These are phyloP conservation scores for Pheucticus melanocephalus DNA, from an alignment of 2,113 vertebrate species.

Conservation along the genomic window DNA sequence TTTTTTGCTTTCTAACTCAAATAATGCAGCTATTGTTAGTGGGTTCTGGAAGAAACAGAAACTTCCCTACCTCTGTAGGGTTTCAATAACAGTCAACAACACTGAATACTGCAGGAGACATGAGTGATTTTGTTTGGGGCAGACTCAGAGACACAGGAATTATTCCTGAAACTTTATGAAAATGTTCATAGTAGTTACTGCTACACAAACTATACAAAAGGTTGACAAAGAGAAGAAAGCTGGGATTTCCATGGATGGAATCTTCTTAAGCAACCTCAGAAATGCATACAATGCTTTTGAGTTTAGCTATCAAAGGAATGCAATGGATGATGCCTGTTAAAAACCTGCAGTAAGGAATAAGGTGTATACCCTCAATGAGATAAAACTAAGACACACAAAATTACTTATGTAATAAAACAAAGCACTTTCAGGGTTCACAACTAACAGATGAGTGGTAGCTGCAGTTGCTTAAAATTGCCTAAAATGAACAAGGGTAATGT, in stretches of 20 bases:
- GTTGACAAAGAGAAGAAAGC: not conserved
- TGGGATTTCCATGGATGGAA: not conserved
- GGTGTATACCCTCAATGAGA: not conserved
- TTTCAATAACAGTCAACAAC: not conserved
- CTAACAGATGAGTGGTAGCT: not conserved
- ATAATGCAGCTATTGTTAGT: not conserved
- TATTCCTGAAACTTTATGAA: not conserved
- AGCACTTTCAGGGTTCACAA: not conserved
- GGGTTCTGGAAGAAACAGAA: not conserved
- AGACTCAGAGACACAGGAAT: not conserved
- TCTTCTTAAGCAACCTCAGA: not conserved
- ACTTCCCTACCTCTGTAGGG: not conserved
- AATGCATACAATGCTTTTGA: fast-evolving
- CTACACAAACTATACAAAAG: not conserved
- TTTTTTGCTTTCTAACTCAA: not conserved
- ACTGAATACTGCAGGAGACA: not conserved
- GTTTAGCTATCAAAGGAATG: not conserved
- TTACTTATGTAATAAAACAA: not conserved
- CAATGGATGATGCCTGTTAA: not conserved
- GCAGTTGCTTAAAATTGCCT: not conserved
- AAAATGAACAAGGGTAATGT: not conserved
- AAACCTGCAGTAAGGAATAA: not conserved
- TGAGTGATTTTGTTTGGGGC: not conserved
- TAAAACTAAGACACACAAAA: not conserved
- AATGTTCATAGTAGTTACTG: not conserved